Evolutionary conservation across 2,888 invertebrate species (phyloP).

Genomic region (Eulithis testata): DNA sequence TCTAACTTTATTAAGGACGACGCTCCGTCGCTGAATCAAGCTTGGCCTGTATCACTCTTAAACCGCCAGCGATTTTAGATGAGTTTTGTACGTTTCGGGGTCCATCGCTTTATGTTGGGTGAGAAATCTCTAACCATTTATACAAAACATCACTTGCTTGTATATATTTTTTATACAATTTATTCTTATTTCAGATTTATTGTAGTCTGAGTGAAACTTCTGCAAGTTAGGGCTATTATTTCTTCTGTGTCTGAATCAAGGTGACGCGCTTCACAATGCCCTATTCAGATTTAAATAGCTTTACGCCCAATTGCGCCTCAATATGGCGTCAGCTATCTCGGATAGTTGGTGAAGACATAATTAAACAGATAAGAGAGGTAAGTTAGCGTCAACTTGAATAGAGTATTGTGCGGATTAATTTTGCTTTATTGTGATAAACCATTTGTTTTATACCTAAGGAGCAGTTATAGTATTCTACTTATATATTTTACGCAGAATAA

Average conservation of each 20-base stretch:
- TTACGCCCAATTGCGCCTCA: slow-evolving; percentile 83
- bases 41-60: slow-evolving; percentile 35
- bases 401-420: slow-evolving; percentile 38
- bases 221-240: slow-evolving; percentile 6
- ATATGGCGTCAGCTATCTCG: slow-evolving; percentile 72
- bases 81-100: background rate
- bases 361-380: slow-evolving; percentile 72
- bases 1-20: slow-evolving; percentile 80
- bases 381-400: slow-evolving; percentile 51
- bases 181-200: background rate
- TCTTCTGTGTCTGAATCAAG: slow-evolving; percentile 70
- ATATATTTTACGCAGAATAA: no score
- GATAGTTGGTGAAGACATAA: slow-evolving; percentile 74
- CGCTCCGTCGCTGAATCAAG: slow-evolving; percentile 74
- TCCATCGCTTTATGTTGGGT: background rate
- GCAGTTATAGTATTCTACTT: slow-evolving; percentile 4
- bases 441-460: slow-evolving; percentile 19
- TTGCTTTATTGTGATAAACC: slow-evolving; percentile 43
- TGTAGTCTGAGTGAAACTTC: slow-evolving; percentile 14
- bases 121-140: background rate
- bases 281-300: slow-evolving; percentile 85
- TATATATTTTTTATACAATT: background rate
- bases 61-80: slow-evolving; percentile 6
- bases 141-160: background rate
- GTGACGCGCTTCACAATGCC: slow-evolving; percentile 82